Percentiles rank a stretch among this genome's conserved stretches.
These are phyloP conservation scores for Leptinotarsa undecemlineata DNA, from an alignment of 1,140 invertebrate species.

Conservation along the genomic window DNA sequence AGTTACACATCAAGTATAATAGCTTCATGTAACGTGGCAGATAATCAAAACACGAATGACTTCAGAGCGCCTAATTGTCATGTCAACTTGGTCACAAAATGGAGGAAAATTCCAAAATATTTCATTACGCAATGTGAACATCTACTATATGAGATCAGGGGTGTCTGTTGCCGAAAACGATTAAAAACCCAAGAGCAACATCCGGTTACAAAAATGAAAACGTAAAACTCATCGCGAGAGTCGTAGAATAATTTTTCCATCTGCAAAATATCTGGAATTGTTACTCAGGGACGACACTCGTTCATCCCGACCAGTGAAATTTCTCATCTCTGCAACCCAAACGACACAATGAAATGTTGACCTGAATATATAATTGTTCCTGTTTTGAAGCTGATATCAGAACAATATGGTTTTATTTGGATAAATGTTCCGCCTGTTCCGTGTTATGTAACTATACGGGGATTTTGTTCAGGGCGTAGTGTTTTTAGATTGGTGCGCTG, in stretches of 20 bases:
- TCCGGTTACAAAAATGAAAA: not conserved
- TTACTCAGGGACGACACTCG: not conserved
- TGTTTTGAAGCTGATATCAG: not conserved
- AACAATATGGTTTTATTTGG: conserved; percentile 6
- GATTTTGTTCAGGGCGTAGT: not conserved
- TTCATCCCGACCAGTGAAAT: not conserved
- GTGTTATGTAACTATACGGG: not conserved
- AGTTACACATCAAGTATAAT: too few relatives aligned
- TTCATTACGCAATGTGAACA: too few relatives aligned
- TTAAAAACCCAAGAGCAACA: too few relatives aligned
- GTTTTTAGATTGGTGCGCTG: too few relatives aligned
- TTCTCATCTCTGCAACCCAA: not conserved
- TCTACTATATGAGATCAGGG: not conserved
- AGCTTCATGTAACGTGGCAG: too few relatives aligned
- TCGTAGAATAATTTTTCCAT: conserved; percentile 4
- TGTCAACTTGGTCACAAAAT: too few relatives aligned
- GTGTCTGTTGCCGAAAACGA: not conserved
- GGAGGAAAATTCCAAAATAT: too few relatives aligned
- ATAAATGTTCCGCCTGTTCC: conserved; percentile 1
- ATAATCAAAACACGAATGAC: too few relatives aligned
- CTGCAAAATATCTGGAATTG: conserved; percentile 3
- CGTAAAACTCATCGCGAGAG: not conserved
- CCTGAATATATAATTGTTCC: not conserved
- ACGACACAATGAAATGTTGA: conserved; percentile 8
- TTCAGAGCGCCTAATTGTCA: too few relatives aligned